A percentile compares a stretch with the other conserved stretches of the same genome.
Conservation (phyloP, 1,140 invertebrate genomes). For the Brachionus asplanchnoidis region DNA sequence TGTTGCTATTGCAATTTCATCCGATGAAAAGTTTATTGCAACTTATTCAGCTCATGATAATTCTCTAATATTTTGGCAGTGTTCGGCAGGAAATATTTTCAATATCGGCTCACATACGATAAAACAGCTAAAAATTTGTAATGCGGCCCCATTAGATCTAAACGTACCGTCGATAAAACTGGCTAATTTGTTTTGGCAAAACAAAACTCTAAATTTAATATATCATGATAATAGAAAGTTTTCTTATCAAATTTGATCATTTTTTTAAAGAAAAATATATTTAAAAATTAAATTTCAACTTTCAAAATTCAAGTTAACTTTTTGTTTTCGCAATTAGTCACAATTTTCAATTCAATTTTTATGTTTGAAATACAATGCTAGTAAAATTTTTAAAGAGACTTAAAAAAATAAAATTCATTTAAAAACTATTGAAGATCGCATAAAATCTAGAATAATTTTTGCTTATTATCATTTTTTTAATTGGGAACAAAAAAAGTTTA, state of each 20-base stretch:
- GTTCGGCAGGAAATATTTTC: constrained; percentile 15
- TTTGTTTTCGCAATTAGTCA: too few species aligned
- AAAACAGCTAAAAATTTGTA: constrained; percentile 23
- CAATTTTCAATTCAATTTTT: too few species aligned
- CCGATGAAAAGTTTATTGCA: constrained; percentile 92
- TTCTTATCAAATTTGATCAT: constrained; percentile 26
- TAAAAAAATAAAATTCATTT: too few species aligned
- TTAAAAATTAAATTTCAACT: too few species aligned
- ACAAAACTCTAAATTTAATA: constrained; percentile 14
- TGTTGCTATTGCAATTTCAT: constrained; percentile 86
- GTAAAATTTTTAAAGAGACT: too few species aligned
- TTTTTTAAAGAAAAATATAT: neutral
- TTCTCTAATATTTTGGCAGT: constrained; percentile 91
- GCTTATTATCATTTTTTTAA: too few species aligned
- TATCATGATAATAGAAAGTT: constrained; percentile 41
- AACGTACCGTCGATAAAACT: constrained; percentile 5
- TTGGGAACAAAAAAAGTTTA: too few species aligned
- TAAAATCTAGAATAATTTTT: too few species aligned
- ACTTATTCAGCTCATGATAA: constrained; percentile 92
- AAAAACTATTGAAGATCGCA: too few species aligned
- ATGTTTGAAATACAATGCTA: too few species aligned
- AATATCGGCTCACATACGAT: constrained; percentile 24
- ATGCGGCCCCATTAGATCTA: constrained; percentile 8
- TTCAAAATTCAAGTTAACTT: too few species aligned
- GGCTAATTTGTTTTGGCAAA: constrained; percentile 23